Conservation (phyloP, 2,113 vertebrate genomes). For the Abramis brama region DNA sequence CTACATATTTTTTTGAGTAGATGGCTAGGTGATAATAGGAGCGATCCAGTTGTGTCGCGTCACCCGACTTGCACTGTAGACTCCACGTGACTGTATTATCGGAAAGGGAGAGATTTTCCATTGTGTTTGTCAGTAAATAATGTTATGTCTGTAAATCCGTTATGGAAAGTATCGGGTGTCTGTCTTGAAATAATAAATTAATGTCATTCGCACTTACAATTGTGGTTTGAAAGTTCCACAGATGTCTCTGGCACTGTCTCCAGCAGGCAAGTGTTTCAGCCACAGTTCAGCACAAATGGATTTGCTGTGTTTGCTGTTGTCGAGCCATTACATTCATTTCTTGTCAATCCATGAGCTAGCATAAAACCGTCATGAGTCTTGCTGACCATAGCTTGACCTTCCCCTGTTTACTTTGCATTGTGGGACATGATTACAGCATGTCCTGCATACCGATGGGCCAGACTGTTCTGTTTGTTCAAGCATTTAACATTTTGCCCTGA, state of each 20-base stretch:
- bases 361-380: constrained; percentile 57
- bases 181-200: constrained; percentile 22
- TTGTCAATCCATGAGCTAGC: constrained; percentile 13
- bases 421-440: constrained; percentile 57
- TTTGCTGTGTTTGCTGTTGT: constrained; percentile 56
- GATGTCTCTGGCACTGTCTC: neutral
- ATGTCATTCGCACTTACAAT: neutral
- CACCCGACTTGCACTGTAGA: neutral
- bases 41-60: neutral
- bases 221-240: neutral
- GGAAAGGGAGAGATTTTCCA: constrained; percentile 27
- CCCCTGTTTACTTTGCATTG: constrained; percentile 67
- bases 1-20: neutral
- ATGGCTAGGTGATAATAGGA: neutral
- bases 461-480: constrained; percentile 58
- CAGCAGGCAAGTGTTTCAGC: constrained; percentile 46
- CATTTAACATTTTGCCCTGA: constrained; percentile 43
- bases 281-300: constrained; percentile 63
- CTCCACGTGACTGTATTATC: constrained; percentile 9
- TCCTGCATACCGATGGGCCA: constrained; percentile 47
- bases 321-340: constrained; percentile 54
- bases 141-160: constrained; percentile 12
- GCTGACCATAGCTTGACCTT: constrained; percentile 58
- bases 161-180: constrained; percentile 1
- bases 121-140: constrained; percentile 18